Base-by-base conservation (phyloP, 2,797 vertebrate genomes). In the Chelon labrosus region DNA sequence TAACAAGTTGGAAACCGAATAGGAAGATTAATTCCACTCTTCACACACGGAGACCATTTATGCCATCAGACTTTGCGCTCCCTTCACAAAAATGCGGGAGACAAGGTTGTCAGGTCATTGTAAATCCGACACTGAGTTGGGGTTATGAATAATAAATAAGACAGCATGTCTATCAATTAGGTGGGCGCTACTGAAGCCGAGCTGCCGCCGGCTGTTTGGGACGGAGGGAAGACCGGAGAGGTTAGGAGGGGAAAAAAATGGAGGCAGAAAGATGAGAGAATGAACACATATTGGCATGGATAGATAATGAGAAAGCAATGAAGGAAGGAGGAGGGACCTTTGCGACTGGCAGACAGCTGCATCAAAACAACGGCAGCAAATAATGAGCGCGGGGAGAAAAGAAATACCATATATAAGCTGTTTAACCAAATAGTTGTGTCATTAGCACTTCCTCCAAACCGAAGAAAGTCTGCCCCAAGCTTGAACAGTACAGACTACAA, bases 141-240 rank as follows among this genome's bases (percentile, higher is more conserved):
- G 55, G 46, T 38, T 73, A 38, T 85, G 61, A 73, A 82, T 85
- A 79, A 79, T 61, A 73, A 51, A 82, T 70, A 64, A 44, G 50
- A 47, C 57, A 54, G 22, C n/a, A 42, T 44, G 37, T 65, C 35
- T 65, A 51, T 69, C 65, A 75, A 55, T 75, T 61, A 83, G 59
- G 31, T 4, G 56, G 50, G 54, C 9, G 6, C 35, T 19, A 50
- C 47, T 46, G 59, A 79, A 79, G 60, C 44, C 57, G 64, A 70
- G 67, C 72, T 73, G 73, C 73, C 9, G 54, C 57, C 38, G 51
- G 56, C 68, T 9, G 16, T 41, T 50, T 31, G 9, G 59, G 52
- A 78, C 5, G 20, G 37, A 65, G 3, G 1, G 31, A 39, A n/a
- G 12, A 63, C 27, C 10, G 19, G 49, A 57, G 9, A 54, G 53